phyloP scores from a whole-genome alignment of 2,888 invertebrate species.

The Erannis defoliaria region DNA sequence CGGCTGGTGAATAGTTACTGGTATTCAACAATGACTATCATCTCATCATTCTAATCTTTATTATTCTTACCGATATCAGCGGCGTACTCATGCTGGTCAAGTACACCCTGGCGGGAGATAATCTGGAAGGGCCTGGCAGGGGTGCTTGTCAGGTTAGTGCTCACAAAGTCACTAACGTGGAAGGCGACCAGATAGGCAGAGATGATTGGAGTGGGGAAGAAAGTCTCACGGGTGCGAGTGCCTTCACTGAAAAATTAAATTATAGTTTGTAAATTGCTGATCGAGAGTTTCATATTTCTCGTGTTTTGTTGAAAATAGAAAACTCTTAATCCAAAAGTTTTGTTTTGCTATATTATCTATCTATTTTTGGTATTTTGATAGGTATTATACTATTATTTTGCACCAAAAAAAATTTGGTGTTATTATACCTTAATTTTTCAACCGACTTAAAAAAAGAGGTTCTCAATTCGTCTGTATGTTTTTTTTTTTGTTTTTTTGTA shows the following conservation, averaged over 20 bases:
- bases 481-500: not conserved
- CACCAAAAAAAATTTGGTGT: not conserved
- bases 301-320: too few relatives aligned
- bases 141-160: slow-evolving; percentile 60
- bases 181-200: slow-evolving; percentile 95
- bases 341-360: too few relatives aligned
- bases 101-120: slow-evolving; percentile 73
- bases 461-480: not conserved
- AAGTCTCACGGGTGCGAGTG: slow-evolving; percentile 71
- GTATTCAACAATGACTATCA: too few relatives aligned
- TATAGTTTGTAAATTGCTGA: not conserved
- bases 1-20: too few relatives aligned
- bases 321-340: too few relatives aligned
- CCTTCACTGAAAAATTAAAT: slow-evolving; percentile 39
- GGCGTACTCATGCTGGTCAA: slow-evolving; percentile 75
- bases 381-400: not conserved
- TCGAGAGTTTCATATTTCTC: too few relatives aligned
- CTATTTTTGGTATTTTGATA: too few relatives aligned
- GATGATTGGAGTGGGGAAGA: slow-evolving; percentile 88
- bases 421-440: not conserved
- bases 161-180: slow-evolving; percentile 91
- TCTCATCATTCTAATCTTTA: too few relatives aligned
- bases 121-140: slow-evolving; percentile 69
- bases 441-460: not conserved
- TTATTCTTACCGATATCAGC: slow-evolving; percentile 63